Percentiles rank a stretch among this genome's conserved stretches.
These are phyloP conservation scores for Streptopelia turtur DNA, from an alignment of 2,797 vertebrate genomes.

Conservation along the genomic window DNA sequence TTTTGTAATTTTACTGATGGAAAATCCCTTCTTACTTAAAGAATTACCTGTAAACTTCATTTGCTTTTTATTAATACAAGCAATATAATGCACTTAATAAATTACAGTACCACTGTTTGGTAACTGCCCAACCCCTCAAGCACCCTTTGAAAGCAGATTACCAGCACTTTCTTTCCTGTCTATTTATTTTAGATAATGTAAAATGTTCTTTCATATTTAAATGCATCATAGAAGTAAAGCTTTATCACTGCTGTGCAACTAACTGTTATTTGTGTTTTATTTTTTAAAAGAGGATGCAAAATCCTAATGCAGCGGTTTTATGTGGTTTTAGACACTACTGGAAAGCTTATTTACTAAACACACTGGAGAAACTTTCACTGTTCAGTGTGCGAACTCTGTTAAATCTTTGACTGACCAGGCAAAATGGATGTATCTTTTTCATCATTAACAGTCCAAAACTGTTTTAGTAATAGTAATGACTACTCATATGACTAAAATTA, in stretches of 20 bases:
- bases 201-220: constrained; percentile 30
- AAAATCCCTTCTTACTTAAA: constrained; percentile 8
- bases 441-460: not conserved
- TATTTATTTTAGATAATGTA: constrained; percentile 51
- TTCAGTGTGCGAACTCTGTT: not conserved
- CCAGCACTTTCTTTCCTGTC: not conserved
- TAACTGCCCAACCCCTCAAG: constrained; percentile 8
- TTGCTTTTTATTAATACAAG: constrained; percentile 29
- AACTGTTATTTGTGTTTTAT: constrained; percentile 16
- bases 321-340: not conserved
- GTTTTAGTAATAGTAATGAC: not conserved
- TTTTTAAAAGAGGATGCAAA: not conserved
- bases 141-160: constrained; percentile 1
- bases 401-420: not conserved
- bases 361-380: not conserved
- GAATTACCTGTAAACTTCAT: not conserved
- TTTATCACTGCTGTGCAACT: constrained; percentile 1
- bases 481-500: not conserved
- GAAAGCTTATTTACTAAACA: not conserved
- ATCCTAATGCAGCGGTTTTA: not conserved
- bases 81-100: constrained; percentile 31
- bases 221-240: not conserved
- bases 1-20: constrained; percentile 9
- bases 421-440: not conserved
- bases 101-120: not conserved